Percentiles rank a stretch among this genome's conserved stretches.
Evolutionary conservation across 2,888 invertebrate genomes (phyloP).

Genomic region (Tetheella fluctuosa): DNA sequence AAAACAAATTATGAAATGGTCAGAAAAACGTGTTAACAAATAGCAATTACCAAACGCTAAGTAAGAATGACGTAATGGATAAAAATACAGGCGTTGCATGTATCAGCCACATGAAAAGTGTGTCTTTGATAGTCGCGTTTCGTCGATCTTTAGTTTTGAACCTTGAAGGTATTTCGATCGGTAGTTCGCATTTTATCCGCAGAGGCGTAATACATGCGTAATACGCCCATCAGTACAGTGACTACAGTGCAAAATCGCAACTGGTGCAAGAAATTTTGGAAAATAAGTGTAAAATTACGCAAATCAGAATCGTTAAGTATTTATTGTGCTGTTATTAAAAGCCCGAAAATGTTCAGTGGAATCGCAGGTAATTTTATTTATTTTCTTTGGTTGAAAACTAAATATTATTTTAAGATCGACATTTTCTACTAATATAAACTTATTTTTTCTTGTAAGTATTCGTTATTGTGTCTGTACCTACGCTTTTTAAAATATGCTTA

Average conservation of each 20-base stretch:
- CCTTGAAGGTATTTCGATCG: slow-evolving; percentile 62
- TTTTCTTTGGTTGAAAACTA: slow-evolving; percentile 12
- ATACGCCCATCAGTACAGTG: slow-evolving; percentile 38
- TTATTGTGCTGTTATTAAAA: slow-evolving; percentile 41
- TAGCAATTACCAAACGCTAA: slow-evolving; percentile 59
- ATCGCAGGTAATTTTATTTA: slow-evolving; percentile 68
- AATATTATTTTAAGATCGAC: not conserved
- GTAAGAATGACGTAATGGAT: slow-evolving; percentile 65
- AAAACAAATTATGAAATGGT: not conserved
- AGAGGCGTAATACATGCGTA: slow-evolving; percentile 46
- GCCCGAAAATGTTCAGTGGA: slow-evolving; percentile 76
- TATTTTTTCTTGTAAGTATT: no score
- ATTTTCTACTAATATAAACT: no score
- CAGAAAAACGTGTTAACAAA: not conserved
- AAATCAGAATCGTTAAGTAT: slow-evolving; percentile 20
- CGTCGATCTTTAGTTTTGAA: slow-evolving; percentile 40
- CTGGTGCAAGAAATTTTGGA: slow-evolving; percentile 21
- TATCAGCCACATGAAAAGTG: slow-evolving; percentile 48
- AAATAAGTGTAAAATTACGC: slow-evolving; percentile 23
- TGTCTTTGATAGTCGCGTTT: slow-evolving; percentile 40
- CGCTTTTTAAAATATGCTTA: no score
- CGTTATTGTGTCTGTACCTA: no score
- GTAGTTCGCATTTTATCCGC: slow-evolving; percentile 47
- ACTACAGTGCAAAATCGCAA: slow-evolving; percentile 37
- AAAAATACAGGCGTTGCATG: slow-evolving; percentile 65